phyloP scores from a whole-genome alignment of 2,113 vertebrate species.

The Channa maculata region DNA sequence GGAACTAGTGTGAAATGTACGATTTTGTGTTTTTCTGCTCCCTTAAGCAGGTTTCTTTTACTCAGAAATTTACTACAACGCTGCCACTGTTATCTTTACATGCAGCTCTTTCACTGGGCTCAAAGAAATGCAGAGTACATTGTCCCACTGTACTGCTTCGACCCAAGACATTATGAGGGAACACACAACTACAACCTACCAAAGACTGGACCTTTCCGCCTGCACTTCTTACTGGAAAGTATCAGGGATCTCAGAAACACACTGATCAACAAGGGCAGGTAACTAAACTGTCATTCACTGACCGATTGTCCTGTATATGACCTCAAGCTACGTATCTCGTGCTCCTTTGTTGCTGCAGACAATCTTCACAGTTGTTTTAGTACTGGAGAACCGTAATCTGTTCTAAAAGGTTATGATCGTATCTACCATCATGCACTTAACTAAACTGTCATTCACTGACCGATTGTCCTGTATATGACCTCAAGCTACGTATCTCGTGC shows the following conservation, averaged over 20 bases:
- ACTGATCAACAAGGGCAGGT: conserved; percentile 84
- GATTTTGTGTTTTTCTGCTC: not conserved
- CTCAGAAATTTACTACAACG: not conserved
- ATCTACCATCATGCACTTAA: not conserved
- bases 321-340: not conserved
- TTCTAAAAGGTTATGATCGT: not conserved
- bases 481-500: not conserved
- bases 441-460: not conserved
- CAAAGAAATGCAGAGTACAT: conserved; percentile 81
- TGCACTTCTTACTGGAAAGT: conserved; percentile 85
- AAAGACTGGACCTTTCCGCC: conserved; percentile 83
- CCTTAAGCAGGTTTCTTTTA: not conserved
- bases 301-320: not conserved
- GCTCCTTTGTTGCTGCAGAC: not conserved
- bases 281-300: not conserved
- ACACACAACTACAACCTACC: conserved; percentile 83
- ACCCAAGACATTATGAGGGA: conserved; percentile 83
- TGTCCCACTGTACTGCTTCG: conserved; percentile 88
- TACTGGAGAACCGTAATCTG: not conserved
- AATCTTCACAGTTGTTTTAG: not conserved
- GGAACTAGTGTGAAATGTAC: not conserved
- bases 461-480: not conserved
- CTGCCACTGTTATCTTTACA: not conserved
- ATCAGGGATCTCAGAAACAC: conserved; percentile 82
- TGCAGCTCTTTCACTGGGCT: conserved; percentile 86